A percentile compares a stretch with the other conserved stretches of the same genome.
These are phyloP conservation scores for Cephus nigrinus DNA, from an alignment of 2,888 invertebrate genomes.

Conservation along the genomic window DNA sequence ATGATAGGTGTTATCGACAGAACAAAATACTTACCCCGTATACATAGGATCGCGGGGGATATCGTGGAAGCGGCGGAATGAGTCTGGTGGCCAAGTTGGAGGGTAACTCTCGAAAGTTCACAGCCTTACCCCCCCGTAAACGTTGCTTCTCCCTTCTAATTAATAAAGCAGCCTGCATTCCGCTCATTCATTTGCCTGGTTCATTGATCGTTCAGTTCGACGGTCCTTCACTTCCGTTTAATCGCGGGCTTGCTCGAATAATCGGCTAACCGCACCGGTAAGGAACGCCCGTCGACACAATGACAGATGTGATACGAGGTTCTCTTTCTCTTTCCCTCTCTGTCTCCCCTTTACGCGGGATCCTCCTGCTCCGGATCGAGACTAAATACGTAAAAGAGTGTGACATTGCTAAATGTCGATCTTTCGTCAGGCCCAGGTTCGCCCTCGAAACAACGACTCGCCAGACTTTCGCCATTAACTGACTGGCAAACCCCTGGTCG, in stretches of 20 bases:
- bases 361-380: neutral
- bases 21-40: constrained; percentile 59
- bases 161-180: constrained; percentile 94
- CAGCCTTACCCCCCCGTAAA: constrained; percentile 82
- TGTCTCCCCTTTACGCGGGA: neutral
- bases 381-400: neutral
- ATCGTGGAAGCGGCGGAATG: constrained; percentile 88
- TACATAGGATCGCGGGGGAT: constrained; percentile 78
- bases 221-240: constrained; percentile 19
- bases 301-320: neutral
- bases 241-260: neutral
- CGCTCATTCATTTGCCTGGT: constrained; percentile 69
- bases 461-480: neutral
- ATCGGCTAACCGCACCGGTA: neutral
- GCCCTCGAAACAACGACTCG: neutral
- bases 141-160: constrained; percentile 91
- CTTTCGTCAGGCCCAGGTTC: neutral
- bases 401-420: neutral
- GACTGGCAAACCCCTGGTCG: neutral
- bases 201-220: constrained; percentile 43
- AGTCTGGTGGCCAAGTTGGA: constrained; percentile 89
- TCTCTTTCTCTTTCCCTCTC: neutral
- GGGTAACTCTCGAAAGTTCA: constrained; percentile 82
- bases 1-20: constrained; percentile 1
- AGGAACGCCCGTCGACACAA: neutral